Evolutionary conservation across 1,140 invertebrate genomes (phyloP), one percentile per base, ranked within the genome.

Genomic region (Sycophaga agraensis): DNA sequence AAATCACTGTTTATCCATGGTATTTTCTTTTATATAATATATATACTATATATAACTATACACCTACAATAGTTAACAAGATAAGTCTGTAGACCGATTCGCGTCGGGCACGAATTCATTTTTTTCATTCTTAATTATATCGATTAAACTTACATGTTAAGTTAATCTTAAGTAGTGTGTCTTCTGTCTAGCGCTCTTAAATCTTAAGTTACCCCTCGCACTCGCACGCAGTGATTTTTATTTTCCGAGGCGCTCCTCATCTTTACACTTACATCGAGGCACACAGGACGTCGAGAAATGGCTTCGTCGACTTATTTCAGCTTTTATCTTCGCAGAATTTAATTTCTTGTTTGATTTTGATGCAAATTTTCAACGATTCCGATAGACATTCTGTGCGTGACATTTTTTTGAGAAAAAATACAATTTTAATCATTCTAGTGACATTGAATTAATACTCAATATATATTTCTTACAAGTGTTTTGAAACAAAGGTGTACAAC

Each of bases 31-130:
- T 54, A 64, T 64, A 59, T 66, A 55, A 65, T 55, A 57, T 68
- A 67, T 70, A 68, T 64, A 61, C 55, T 58, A 63, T 64, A 60
- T 67, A 68, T 68, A 73, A 71, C 70, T 75, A 76, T 76, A 74
- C 70, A 74, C 66, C 71, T 78, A 77, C 68, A 78, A 70, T 78
- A 77, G 72, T 77, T 76, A 78, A 78, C 75, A 77, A 77, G 70
- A 74, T 71, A 78, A 76, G 69, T 75, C 66, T 68, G 69, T 51
- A 63, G 65, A 59, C 71, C 63, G 42, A 66, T 46, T 59, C 60
- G 64, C 65, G 59, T 58, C 64, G 68, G 68, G 66, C 63, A 66
- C 51, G 48, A 63, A 63, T 68, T 65, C 61, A 63, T 69, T 63
- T 54, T 66, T 55, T 8, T 40, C 22, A 17, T 58, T 50, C 17